A percentile compares a stretch with the other conserved stretches of the same genome.
Conservation (phyloP, 2,113 vertebrate species). For the Coryphaenoides rupestris region DNA sequence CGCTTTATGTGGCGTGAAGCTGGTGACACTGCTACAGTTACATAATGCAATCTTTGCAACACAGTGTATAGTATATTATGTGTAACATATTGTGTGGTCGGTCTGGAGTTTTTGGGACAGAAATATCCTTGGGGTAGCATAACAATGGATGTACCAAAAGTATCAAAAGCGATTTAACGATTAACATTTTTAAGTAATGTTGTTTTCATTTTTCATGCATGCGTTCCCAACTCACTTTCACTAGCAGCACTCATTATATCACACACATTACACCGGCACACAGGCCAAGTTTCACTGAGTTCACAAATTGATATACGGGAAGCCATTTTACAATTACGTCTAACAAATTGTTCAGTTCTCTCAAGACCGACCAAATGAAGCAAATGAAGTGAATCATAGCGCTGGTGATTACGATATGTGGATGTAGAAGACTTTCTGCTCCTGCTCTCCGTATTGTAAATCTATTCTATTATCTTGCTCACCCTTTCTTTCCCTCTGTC, state of each 20-base stretch:
- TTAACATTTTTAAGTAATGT: constrained; percentile 50
- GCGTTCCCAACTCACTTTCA: constrained; percentile 50
- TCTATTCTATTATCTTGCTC: neutral
- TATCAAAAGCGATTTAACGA: constrained; percentile 59
- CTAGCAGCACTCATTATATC: constrained; percentile 44
- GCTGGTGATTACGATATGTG: no score
- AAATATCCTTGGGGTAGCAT: constrained; percentile 54
- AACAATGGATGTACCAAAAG: constrained; percentile 43
- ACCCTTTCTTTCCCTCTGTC: neutral
- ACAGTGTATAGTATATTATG: neutral
- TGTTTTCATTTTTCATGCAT: constrained; percentile 62
- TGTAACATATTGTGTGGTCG: neutral
- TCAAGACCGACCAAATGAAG: constrained; percentile 27
- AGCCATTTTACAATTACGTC: constrained; percentile 55
- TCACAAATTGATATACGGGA: constrained; percentile 54
- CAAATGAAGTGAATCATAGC: constrained; percentile 1
- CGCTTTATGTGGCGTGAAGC: no score
- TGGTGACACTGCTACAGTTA: neutral
- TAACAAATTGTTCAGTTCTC: constrained; percentile 57
- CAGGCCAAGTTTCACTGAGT: constrained; percentile 56
- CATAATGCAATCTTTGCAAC: neutral
- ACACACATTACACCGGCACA: constrained; percentile 30
- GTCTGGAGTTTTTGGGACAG: constrained; percentile 24
- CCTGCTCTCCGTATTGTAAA: neutral
- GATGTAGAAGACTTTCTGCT: no score